Evolutionary conservation across 2,888 invertebrate genomes (phyloP).

Genomic region (Conops quadrifasciatus): DNA sequence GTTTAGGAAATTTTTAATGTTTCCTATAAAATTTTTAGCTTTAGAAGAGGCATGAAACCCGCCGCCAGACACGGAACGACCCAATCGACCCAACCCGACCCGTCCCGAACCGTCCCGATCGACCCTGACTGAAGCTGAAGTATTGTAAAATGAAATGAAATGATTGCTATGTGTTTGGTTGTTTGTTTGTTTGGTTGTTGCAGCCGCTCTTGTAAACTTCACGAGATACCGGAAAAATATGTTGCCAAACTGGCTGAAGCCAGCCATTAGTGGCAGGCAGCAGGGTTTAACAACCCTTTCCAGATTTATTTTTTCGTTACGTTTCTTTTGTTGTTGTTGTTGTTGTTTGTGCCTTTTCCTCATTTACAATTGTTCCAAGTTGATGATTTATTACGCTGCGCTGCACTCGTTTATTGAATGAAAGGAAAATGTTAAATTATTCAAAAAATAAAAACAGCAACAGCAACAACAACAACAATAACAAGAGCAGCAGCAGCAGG

Average conservation of each 20-base stretch:
- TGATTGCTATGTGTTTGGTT: too few relatives aligned
- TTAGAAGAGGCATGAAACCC: too few relatives aligned
- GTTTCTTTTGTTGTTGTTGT: neutral
- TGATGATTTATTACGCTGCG: conserved; percentile 1
- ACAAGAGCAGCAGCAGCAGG: neutral
- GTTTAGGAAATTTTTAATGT: too few relatives aligned
- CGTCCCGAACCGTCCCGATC: too few relatives aligned
- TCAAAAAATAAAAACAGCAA: conserved; percentile 14
- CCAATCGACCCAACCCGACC: too few relatives aligned
- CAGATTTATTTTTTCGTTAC: neutral
- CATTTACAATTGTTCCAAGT: neutral
- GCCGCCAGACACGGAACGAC: too few relatives aligned
- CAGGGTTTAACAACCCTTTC: neutral
- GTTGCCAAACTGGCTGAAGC: neutral
- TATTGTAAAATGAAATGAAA: too few relatives aligned
- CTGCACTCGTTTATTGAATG: conserved; percentile 25
- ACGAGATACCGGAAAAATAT: neutral
- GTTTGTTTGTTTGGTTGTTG: too few relatives aligned
- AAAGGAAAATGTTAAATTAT: conserved; percentile 27
- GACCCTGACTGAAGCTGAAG: too few relatives aligned
- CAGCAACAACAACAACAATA: conserved; percentile 19
- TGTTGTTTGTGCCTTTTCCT: neutral
- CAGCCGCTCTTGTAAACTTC: neutral
- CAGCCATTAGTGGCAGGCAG: neutral
- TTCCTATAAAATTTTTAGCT: too few relatives aligned